Percentiles rank a stretch among this genome's conserved stretches.
Evolutionary conservation across 2,797 vertebrate species (phyloP).

Genomic region (Molothrus ater): DNA sequence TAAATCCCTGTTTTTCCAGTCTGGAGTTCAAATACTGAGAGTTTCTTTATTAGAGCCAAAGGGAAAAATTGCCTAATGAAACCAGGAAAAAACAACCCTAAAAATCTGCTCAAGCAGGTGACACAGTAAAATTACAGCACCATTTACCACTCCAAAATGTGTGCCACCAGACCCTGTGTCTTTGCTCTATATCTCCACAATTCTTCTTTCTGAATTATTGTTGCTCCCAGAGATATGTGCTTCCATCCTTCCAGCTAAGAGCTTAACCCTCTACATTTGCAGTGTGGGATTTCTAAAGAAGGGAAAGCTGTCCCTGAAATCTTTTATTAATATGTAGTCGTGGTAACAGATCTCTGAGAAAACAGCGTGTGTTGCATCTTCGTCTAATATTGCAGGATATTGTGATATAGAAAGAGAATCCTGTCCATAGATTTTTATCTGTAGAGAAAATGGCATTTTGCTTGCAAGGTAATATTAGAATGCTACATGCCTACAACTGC

Average conservation of each 20-base stretch:
- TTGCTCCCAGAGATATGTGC: background rate
- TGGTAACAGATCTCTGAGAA: slow-evolving; percentile 29
- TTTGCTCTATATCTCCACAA: background rate
- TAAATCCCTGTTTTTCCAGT: background rate
- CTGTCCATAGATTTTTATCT: background rate
- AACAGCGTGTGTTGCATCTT: background rate
- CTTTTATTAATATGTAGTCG: slow-evolving; percentile 14
- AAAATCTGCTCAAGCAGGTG: background rate
- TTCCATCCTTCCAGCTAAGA: background rate
- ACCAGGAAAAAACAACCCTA: background rate
- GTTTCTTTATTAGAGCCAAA: background rate
- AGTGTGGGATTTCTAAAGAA: background rate
- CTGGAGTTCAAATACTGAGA: background rate
- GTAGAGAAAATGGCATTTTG: background rate
- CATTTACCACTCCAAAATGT: background rate
- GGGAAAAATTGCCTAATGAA: background rate
- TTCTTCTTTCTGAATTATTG: background rate
- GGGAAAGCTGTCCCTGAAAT: background rate
- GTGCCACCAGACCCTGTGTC: background rate
- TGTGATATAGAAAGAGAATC: background rate
- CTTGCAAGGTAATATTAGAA: background rate
- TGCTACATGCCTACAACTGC: background rate
- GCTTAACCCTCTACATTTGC: background rate
- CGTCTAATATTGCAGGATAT: background rate
- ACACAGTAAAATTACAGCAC: background rate